Conservation (phyloP, 1,140 invertebrate genomes). For the Stegodyphus dumicola region DNA sequence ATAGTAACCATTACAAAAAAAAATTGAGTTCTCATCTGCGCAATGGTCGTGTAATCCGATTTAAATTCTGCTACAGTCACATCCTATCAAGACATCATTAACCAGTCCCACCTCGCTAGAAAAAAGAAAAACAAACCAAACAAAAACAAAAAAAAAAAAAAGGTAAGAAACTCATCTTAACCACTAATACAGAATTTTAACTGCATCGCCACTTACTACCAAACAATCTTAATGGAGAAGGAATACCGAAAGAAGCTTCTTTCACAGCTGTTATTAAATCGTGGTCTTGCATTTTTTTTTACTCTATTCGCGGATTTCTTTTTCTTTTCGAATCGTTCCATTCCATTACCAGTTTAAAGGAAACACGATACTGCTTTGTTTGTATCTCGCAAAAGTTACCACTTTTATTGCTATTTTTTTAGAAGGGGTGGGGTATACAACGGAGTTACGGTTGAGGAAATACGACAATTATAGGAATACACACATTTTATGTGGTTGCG, state of each 20-base stretch:
- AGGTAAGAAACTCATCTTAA: not conserved
- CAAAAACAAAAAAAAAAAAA: no score
- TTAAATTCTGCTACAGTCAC: no score
- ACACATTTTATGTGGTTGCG: conserved; percentile 10
- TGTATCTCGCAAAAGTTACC: conserved; percentile 13
- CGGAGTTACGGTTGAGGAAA: conserved; percentile 36
- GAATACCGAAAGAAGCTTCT: not conserved
- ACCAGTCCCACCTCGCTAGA: no score
- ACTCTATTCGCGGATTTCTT: not conserved
- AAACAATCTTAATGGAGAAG: not conserved
- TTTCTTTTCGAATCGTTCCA: conserved; percentile 19
- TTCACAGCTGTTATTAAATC: conserved; percentile 27
- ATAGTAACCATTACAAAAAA: no score
- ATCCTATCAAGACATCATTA: no score
- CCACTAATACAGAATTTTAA: conserved; percentile 8
- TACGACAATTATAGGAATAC: conserved; percentile 20
- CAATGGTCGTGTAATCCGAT: no score
- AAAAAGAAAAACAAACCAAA: no score
- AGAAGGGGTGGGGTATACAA: conserved; percentile 12
- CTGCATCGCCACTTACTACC: not conserved
- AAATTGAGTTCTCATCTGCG: no score
- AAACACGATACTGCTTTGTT: conserved; percentile 40
- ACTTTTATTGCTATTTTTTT: conserved; percentile 14
- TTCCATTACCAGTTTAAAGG: conserved; percentile 44
- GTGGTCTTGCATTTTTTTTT: conserved; percentile 1